Evolutionary conservation across 2,888 invertebrate genomes (phyloP).

Genomic region (Didymodactylos carnosus): DNA sequence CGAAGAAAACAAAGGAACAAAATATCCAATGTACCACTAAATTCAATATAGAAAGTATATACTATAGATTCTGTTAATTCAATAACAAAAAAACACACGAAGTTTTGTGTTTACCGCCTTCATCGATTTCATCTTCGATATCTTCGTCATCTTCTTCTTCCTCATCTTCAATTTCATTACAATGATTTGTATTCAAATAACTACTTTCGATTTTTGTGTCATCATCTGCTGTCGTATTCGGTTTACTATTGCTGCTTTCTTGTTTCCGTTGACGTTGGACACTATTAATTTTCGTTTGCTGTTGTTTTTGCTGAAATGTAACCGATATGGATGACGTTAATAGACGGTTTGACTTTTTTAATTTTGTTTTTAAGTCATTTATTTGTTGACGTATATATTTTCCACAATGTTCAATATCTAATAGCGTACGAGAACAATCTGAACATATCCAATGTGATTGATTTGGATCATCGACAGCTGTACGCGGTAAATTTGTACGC

Average conservation of each 20-base stretch:
- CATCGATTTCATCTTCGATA: not conserved
- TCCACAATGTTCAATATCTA: not conserved
- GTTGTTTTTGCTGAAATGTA: not conserved
- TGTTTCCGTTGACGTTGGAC: no score
- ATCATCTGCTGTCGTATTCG: not conserved
- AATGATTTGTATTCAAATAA: no score
- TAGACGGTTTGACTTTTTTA: not conserved
- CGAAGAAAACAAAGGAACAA: no score
- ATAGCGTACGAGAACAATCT: not conserved
- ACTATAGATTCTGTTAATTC: no score
- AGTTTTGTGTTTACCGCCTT: no score
- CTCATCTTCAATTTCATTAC: not conserved
- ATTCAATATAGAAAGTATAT: no score
- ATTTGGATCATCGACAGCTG: no score
- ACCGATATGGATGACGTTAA: not conserved
- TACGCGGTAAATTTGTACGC: not conserved
- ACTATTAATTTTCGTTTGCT: no score
- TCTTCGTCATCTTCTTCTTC: not conserved
- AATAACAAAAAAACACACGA: no score
- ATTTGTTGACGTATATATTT: not conserved
- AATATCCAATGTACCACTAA: no score
- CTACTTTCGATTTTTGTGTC: no score
- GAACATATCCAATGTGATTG: not conserved
- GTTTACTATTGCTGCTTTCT: no score
- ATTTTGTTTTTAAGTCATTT: not conserved